phyloP scores from a whole-genome alignment of 1,140 invertebrate species.

The Cecropterus lyciades region DNA sequence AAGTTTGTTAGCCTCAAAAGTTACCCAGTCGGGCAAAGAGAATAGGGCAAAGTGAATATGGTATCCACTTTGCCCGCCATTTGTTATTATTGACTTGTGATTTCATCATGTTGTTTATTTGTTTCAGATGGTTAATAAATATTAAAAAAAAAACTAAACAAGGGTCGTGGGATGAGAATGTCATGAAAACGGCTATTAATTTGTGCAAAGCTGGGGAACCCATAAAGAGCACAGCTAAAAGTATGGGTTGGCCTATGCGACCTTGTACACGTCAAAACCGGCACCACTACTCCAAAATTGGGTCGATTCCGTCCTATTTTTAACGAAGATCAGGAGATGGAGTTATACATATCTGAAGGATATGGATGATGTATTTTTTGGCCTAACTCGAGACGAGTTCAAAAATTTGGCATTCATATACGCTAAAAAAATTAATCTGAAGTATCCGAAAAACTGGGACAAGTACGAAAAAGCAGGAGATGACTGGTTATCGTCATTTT shows the following conservation, averaged over 20 bases:
- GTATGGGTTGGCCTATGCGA: too few relatives aligned
- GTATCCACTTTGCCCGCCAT: too few relatives aligned
- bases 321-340: slow-evolving; percentile 47
- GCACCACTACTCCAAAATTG: slow-evolving; percentile 45
- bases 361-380: slow-evolving; percentile 52
- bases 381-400: slow-evolving; percentile 50
- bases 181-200: too few relatives aligned
- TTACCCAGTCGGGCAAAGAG: too few relatives aligned
- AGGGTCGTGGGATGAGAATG: too few relatives aligned
- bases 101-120: too few relatives aligned
- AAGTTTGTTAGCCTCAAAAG: too few relatives aligned
- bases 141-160: too few relatives aligned
- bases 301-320: slow-evolving; percentile 48
- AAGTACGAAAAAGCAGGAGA: slow-evolving; percentile 45
- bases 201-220: too few relatives aligned
- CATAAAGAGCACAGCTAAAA: slow-evolving; percentile 57
- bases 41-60: too few relatives aligned
- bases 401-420: slow-evolving; percentile 44
- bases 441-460: slow-evolving; percentile 45
- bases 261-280: slow-evolving; percentile 52
- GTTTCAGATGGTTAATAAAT: too few relatives aligned
- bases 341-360: slow-evolving; percentile 51
- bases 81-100: too few relatives aligned
- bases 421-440: slow-evolving; percentile 47
- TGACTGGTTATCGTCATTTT: slow-evolving; percentile 47